Evolutionary conservation across 2,797 vertebrate genomes (phyloP), one percentile per base, ranked within the genome.

Genomic region (Florisuga fusca): DNA sequence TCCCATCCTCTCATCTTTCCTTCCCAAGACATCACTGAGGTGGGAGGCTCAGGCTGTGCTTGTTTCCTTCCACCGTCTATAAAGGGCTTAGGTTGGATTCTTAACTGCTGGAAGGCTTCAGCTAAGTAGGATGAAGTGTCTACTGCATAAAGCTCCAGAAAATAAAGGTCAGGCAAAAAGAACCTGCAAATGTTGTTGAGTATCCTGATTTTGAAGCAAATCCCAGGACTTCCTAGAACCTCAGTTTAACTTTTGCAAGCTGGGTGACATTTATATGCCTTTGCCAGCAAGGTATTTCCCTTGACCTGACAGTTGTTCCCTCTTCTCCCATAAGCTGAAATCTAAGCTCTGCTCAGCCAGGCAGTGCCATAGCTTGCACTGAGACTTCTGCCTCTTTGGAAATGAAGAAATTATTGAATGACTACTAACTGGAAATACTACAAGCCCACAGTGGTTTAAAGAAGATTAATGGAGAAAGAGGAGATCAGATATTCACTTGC

Each of bases 81-180:
- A 46, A 84, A 69, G 59, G 81, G 55, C 75, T 89, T 33, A 41
- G 71, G 36, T 7, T 8, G 43, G 61, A 46, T 17, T 17, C 61
- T 81, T 55, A 55, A 83, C 68, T 54, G 31, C 27, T 86, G 78
- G 77, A 58, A 89, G 62, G 77, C 46, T 62, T 25, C 62, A 12
- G 69, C 26, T 76, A 23, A 90, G 89, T 9, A 68, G 71, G 67
- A 79, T 82, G 84, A 89, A 92, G 91, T 22, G 59, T 33, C 38
- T 33, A 51, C 93, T 89, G 75, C 87, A 80, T 20, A 78, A 76
- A 84, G 84, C 59, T 58, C 12, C 63, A 27, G 34, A n/a, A 90
- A 93, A 81, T 48, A 94, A 95, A 93, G 84, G 94, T 86, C 90
- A 86, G 25, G 57, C 10, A 15, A n/a, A 59, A 87, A 78, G 88